A percentile compares a stretch with the other conserved stretches of the same genome.
These are phyloP conservation scores for Lycodopsis pacificus DNA, from an alignment of 2,797 vertebrate genomes.

Conservation along the genomic window DNA sequence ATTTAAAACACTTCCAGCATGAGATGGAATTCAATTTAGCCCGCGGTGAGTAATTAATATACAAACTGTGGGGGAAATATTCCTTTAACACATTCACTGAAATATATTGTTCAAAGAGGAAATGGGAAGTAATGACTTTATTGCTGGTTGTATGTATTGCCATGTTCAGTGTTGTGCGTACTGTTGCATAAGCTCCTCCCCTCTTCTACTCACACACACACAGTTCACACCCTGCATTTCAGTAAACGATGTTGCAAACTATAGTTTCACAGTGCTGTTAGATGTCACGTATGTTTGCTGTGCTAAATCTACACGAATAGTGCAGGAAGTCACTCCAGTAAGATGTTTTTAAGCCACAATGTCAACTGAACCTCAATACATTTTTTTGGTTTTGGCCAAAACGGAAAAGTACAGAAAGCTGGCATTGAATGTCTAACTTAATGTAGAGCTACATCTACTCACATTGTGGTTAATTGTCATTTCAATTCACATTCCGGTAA, in stretches of 20 bases:
- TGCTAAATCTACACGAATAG: slow-evolving; percentile 7
- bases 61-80: neutral
- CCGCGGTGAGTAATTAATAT: neutral
- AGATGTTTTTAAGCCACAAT: neutral
- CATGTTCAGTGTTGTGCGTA: neutral
- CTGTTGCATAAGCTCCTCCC: neutral
- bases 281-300: slow-evolving; percentile 18
- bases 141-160: neutral
- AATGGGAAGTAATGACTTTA: neutral
- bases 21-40: too few relatives aligned
- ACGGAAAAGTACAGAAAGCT: neutral
- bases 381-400: neutral
- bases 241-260: neutral
- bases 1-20: neutral
- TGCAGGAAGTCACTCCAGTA: neutral
- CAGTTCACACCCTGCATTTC: neutral
- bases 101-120: neutral
- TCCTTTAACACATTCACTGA: neutral
- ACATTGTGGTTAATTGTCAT: neutral
- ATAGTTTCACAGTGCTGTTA: neutral
- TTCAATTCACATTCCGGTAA: slow-evolving; percentile 12
- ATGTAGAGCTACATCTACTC: neutral
- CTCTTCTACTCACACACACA: neutral
- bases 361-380: slow-evolving; percentile 21
- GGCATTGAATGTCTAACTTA: too few relatives aligned